Conservation (phyloP, 2,888 invertebrate species). For the Tinea pellionella region DNA sequence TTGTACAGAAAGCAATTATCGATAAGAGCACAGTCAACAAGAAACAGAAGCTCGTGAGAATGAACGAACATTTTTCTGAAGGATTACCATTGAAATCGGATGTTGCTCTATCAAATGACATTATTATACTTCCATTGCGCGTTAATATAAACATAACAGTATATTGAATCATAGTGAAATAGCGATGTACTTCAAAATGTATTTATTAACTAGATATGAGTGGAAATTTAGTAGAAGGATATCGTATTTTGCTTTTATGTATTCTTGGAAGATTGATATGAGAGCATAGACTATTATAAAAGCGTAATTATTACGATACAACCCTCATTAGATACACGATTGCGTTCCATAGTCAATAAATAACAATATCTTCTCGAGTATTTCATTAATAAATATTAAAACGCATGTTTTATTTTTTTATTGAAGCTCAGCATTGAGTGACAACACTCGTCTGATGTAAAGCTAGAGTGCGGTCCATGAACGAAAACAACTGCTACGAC, state of each 20-base stretch:
- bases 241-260: background rate
- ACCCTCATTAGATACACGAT: background rate
- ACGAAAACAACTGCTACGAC: too few relatives aligned
- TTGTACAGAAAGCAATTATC: background rate
- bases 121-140: background rate
- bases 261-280: background rate
- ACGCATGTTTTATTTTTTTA: too few relatives aligned
- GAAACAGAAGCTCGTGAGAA: conserved; percentile 10
- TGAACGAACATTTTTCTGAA: background rate
- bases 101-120: background rate
- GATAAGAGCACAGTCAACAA: conserved; percentile 10
- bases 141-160: background rate
- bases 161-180: background rate
- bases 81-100: background rate
- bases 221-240: background rate
- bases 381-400: background rate
- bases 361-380: too few relatives aligned
- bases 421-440: too few relatives aligned
- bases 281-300: background rate
- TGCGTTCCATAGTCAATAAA: background rate
- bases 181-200: background rate
- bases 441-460: too few relatives aligned
- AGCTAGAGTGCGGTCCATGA: too few relatives aligned
- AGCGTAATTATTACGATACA: background rate
- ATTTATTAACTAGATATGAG: too few relatives aligned